A percentile compares a stretch with the other conserved stretches of the same genome.
phyloP scores from a whole-genome alignment of 1,140 invertebrate genomes.

The Drosophila tropicalis region DNA sequence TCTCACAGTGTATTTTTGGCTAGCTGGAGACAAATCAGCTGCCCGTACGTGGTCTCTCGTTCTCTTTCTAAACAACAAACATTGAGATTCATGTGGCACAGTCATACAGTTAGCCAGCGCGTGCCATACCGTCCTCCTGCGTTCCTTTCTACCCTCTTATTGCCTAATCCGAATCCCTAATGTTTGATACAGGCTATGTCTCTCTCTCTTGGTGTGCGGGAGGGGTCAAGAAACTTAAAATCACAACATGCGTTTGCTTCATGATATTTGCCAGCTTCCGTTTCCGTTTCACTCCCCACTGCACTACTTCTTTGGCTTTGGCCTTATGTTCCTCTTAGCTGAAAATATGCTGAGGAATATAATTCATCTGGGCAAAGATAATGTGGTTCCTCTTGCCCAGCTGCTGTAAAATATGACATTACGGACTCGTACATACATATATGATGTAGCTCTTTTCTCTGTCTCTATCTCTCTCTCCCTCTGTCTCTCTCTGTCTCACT shows the following conservation, averaged over 20 bases:
- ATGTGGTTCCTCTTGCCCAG: constrained; percentile 48
- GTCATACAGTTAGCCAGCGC: constrained; percentile 40
- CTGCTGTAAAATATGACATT: constrained; percentile 63
- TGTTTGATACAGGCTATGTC: constrained; percentile 13
- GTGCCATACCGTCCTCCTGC: constrained; percentile 38
- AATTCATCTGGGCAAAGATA: constrained; percentile 66
- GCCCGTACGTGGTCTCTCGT: constrained; percentile 60
- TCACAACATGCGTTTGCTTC: constrained; percentile 66
- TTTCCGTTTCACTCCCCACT: constrained; percentile 25
- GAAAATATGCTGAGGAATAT: constrained; percentile 71
- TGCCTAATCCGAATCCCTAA: constrained; percentile 42
- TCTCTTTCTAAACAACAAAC: constrained; percentile 45
- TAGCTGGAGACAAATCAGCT: constrained; percentile 59
- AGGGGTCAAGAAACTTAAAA: constrained; percentile 64
- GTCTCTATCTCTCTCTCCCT: neutral
- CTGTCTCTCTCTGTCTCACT: neutral
- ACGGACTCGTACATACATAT: constrained; percentile 6
- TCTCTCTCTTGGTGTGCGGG: constrained; percentile 24
- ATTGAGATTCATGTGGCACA: constrained; percentile 75
- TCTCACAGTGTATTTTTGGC: constrained; percentile 3
- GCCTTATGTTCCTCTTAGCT: constrained; percentile 32
- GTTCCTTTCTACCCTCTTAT: neutral
- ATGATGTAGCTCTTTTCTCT: neutral
- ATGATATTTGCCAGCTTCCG: constrained; percentile 69
- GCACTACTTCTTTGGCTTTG: neutral